phyloP scores from a whole-genome alignment of 2,113 vertebrate species.

The Smithornis capensis region DNA sequence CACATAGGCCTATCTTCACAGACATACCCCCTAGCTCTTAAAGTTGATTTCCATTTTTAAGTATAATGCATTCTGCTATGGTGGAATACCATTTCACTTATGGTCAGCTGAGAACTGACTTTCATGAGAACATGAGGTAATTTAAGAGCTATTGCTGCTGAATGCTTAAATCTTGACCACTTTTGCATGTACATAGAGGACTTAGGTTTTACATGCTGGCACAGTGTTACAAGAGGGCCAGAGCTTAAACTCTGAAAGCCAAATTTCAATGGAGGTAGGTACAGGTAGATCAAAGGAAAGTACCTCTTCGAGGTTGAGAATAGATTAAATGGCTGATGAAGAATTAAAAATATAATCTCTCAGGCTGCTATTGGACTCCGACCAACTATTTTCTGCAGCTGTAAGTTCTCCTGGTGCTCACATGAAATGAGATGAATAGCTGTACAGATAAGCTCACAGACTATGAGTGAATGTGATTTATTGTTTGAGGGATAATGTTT shows the following conservation, averaged over 20 bases:
- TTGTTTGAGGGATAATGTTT: neutral
- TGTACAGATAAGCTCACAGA: neutral
- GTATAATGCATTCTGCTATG: neutral
- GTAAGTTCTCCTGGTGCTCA: neutral
- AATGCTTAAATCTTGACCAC: neutral
- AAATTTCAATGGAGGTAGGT: neutral
- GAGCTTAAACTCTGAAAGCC: neutral
- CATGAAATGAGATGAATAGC: neutral
- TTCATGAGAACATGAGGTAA: neutral
- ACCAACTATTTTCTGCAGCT: neutral
- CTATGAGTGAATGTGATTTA: neutral
- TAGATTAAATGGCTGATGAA: neutral
- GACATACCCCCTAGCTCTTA: neutral
- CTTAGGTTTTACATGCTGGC: neutral
- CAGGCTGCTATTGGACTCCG: neutral
- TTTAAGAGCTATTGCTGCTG: neutral
- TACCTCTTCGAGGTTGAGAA: neutral
- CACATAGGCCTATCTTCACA: neutral
- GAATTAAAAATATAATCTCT: neutral
- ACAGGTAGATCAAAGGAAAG: neutral
- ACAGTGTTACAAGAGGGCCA: neutral
- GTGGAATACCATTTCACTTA: neutral
- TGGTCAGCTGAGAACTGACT: neutral
- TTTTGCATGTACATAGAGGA: neutral
- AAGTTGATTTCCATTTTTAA: neutral